These are phyloP conservation scores for Arremon brunneinucha DNA, from an alignment of 2,797 vertebrate species.

Conservation along the genomic window DNA sequence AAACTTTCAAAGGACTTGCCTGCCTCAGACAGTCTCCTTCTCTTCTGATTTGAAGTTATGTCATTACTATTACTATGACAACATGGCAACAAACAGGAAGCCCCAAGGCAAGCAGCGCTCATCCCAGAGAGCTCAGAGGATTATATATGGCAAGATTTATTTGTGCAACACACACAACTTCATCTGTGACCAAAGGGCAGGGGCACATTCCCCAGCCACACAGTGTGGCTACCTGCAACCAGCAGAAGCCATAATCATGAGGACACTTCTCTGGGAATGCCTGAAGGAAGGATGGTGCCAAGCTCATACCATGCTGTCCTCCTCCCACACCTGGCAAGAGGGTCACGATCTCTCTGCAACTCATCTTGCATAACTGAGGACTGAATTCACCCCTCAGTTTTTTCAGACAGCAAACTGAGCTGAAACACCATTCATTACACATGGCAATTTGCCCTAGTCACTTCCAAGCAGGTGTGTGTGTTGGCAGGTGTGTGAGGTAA, in stretches of 20 bases:
- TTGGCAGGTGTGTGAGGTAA: background rate
- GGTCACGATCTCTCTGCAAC: background rate
- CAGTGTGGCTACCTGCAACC: background rate
- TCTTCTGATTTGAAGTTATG: background rate
- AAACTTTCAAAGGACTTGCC: background rate
- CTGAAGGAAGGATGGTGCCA: background rate
- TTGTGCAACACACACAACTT: background rate
- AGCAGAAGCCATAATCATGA: background rate
- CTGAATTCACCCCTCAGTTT: background rate
- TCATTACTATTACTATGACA: background rate
- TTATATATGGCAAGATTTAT: background rate
- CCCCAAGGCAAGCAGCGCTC: background rate
- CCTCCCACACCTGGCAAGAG: background rate
- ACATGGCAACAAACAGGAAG: background rate
- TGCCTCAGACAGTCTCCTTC: background rate
- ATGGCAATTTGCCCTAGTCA: background rate
- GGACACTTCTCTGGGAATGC: background rate
- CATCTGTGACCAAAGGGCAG: background rate
- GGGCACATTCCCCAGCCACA: accelerated
- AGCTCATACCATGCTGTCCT: background rate
- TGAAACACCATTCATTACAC: background rate
- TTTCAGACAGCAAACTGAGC: background rate
- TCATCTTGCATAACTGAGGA: background rate
- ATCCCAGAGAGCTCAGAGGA: background rate
- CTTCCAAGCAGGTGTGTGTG: background rate